Percentiles rank a stretch among this genome's conserved stretches.
Conservation (phyloP, 2,888 invertebrate genomes). For the Ariolimax columbianus region DNA sequence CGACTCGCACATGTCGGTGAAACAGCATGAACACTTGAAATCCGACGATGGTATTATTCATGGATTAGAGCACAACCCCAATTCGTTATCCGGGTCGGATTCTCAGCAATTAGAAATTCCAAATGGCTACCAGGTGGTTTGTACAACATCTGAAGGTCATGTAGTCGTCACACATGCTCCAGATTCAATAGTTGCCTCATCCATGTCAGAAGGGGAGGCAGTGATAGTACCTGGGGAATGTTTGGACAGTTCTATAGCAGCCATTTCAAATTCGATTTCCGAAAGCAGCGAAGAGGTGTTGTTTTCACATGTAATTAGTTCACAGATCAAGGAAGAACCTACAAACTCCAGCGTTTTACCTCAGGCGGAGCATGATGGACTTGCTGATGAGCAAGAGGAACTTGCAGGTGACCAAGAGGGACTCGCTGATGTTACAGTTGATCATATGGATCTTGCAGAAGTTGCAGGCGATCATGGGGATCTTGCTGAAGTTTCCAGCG, state of each 20-base stretch:
- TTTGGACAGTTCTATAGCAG: not conserved
- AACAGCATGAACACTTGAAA: slow-evolving; percentile 8
- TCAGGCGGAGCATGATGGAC: not conserved
- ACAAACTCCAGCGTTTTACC: slow-evolving; percentile 2
- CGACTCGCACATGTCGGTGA: not conserved
- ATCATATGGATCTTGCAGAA: too few relatives aligned
- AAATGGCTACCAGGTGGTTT: slow-evolving; percentile 37
- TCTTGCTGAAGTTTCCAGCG: too few relatives aligned
- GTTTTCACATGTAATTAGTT: slow-evolving; percentile 3
- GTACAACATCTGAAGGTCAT: slow-evolving; percentile 38
- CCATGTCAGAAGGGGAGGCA: not conserved
- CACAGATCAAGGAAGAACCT: not conserved
- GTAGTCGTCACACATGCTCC: slow-evolving; percentile 19
- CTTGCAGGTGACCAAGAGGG: too few relatives aligned
- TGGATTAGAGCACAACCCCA: slow-evolving; percentile 18
- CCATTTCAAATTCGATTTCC: not conserved
- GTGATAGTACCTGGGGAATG: not conserved
- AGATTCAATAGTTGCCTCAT: not conserved
- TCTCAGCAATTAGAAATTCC: slow-evolving; percentile 35
- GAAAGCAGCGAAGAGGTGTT: slow-evolving; percentile 12
- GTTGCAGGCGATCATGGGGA: too few relatives aligned
- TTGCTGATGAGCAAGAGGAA: too few relatives aligned
- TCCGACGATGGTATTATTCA: not conserved
- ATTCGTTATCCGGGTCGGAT: not conserved
- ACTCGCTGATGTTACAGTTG: too few relatives aligned